Evolutionary conservation across 2,113 vertebrate species (phyloP), one percentile per base, ranked within the genome.

Genomic region (Triplophysa dalaica): DNA sequence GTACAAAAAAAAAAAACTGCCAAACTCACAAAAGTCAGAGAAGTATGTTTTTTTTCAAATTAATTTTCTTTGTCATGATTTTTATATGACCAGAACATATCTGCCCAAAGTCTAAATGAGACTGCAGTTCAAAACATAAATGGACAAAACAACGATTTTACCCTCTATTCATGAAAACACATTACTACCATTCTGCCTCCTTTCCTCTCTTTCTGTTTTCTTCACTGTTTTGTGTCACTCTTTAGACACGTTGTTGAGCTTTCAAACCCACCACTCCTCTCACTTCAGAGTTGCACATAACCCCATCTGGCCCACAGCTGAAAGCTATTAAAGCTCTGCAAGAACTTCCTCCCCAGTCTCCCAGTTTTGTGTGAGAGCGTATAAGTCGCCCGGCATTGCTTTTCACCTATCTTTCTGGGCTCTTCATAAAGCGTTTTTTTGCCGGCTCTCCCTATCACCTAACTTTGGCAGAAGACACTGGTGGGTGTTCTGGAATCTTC

Each of bases 251-350:
- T 88, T 81, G 87, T 88, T 82, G 86, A 90, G 89, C 82, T 88
- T 87, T 82, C 86, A 88, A 84, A 80, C 86, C 82, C 82, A 84
- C 86, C 87, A 87, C 86, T 79, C 88, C 84, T 85, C 73, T 85
- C 82, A 21, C 86, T 83, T 85, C 88, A 85, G 83, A 80, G 82
- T 83, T 84, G 68, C 85, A 84, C 78, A 84, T 74, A 86, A 84
- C 87, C 83, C 82, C 91, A 92, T 93, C 91, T 93, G 92, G 90
- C 76, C 83, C 89, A 90, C 92, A 94, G 91, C 93, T 93, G 92
- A 90, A 92, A 93, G 89, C 90, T 85, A 91, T 93, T 93, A 94
- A 38, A 79, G 82, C 84, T 33, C 87, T 65, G 63, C 88, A 90
- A 86, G 89, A 91, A 89, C 89, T 92, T 91, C 91, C 90, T 91